Conservation (phyloP, 1,140 invertebrate species). For the Lanistes nyassanus region DNA sequence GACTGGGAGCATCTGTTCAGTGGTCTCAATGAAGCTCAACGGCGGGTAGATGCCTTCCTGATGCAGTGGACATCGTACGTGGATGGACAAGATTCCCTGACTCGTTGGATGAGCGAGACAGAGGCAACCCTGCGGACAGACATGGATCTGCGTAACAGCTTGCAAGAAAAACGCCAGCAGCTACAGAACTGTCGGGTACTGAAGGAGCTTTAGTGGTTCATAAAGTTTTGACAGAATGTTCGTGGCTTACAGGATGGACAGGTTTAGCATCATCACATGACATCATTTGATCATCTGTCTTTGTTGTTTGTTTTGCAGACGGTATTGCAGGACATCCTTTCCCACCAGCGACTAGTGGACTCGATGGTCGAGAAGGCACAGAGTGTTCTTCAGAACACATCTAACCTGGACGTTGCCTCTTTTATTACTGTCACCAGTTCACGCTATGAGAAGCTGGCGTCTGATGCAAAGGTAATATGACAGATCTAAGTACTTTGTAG, state of each 20-base stretch:
- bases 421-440: slow-evolving; percentile 73
- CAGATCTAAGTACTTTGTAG: background rate
- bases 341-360: slow-evolving; percentile 90
- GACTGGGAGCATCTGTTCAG: slow-evolving; percentile 87
- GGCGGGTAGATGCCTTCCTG: slow-evolving; percentile 61
- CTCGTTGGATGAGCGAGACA: slow-evolving; percentile 86
- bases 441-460: slow-evolving; percentile 75
- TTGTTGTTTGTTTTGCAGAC: slow-evolving; percentile 67
- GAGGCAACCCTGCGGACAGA: slow-evolving; percentile 78
- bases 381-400: slow-evolving; percentile 74
- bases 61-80: slow-evolving; percentile 72
- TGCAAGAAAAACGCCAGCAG: slow-evolving; percentile 88
- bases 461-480: slow-evolving; percentile 57
- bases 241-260: too few species aligned
- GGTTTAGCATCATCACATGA: too few species aligned
- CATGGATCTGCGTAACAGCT: slow-evolving; percentile 78
- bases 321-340: slow-evolving; percentile 86
- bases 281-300: too few species aligned
- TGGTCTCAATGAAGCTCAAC: slow-evolving; percentile 75
- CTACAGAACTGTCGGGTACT: slow-evolving; percentile 84
- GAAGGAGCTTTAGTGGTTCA: slow-evolving; percentile 18
- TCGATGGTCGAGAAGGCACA: slow-evolving; percentile 88
- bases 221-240: too few species aligned
- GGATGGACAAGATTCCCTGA: slow-evolving; percentile 81
- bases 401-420: slow-evolving; percentile 69